Conservation (phyloP, 2,113 vertebrate genomes). For the Eptatretus burgeri region DNA sequence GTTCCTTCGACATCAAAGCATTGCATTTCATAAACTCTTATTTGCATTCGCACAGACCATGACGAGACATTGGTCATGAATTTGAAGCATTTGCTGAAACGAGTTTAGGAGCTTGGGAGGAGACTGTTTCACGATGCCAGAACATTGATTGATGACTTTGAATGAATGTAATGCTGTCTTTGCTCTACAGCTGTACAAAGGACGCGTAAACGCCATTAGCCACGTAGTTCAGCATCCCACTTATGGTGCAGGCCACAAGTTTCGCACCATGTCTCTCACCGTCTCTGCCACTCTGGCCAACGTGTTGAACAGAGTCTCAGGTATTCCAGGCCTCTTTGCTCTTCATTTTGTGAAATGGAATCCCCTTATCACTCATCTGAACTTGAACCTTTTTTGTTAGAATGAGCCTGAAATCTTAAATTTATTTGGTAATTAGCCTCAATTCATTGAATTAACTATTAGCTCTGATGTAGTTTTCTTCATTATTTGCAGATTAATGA, state of each 20-base stretch:
- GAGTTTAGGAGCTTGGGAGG: too few species aligned
- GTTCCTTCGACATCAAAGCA: too few species aligned
- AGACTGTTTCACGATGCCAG: too few species aligned
- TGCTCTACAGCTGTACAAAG: constrained; percentile 54
- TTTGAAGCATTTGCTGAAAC: background rate
- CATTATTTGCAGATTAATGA: background rate
- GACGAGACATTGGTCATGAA: too few species aligned
- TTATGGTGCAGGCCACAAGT: constrained; percentile 97
- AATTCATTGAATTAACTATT: too few species aligned
- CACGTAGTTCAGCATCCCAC: constrained; percentile 95
- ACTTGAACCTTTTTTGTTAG: too few species aligned
- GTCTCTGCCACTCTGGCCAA: constrained; percentile 86
- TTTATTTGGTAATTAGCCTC: too few species aligned
- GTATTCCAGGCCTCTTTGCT: constrained; percentile 18
- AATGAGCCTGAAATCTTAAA: too few species aligned
- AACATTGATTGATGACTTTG: background rate
- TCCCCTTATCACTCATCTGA: too few species aligned
- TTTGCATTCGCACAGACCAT: too few species aligned
- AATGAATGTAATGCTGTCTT: background rate
- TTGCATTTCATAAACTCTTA: too few species aligned
- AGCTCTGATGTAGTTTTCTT: too few species aligned
- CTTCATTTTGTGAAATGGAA: background rate
- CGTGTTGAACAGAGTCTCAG: constrained; percentile 82
- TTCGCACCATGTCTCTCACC: constrained; percentile 75
- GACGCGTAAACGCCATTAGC: constrained; percentile 92